Evolutionary conservation across 2,888 invertebrate species (phyloP), one percentile per base, ranked within the genome.

Genomic region (Malthinus flaveolus): DNA sequence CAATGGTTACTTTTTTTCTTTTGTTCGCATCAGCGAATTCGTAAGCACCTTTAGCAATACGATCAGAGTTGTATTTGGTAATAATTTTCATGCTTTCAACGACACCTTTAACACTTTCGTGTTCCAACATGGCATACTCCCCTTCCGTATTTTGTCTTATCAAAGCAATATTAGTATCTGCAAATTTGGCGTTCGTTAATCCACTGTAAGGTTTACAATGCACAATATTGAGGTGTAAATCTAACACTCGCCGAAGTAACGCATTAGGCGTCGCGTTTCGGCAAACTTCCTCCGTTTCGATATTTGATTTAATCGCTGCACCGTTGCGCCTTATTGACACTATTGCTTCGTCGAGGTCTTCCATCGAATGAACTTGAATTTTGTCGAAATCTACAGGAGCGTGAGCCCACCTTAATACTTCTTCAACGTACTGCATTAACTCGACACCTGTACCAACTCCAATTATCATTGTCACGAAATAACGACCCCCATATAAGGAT

Each of bases 81-180:
- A 83, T 78, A 37, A 85, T 78, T 73, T 84, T 85, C 53, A 87
- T 70, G 68, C 83, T 84, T 72, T 87, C 86, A 7, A 87, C 83
- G 36, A 87, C 82, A 9, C 86, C 86, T 8, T 75, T 72, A n/a
- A 82, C 81, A 64, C 79, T 81, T 78, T 83, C 82, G 72, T 87
- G 86, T 71, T 87, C 87, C 36, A 85, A 72, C 77, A 81, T 83
- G 12, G 82, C 77, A 68, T 86, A 87, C 72, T 87, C 86, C 8
- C 86, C 87, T 74, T 87, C 86, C 1, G 85, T 85, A 71, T 87
- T 87, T 70, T 87, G 86, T 31, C 87, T 75, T 45, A 87, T 82
- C 37, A 87, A 68, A 9, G 84, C 79, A 45, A 86, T 77, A 69
- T 87, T 85, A 33, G 87, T 73, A 57, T 81, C 77, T 13, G 72